A percentile compares a stretch with the other conserved stretches of the same genome.
These are phyloP conservation scores for Mareca penelope DNA, from an alignment of 2,797 vertebrate species.

Conservation along the genomic window DNA sequence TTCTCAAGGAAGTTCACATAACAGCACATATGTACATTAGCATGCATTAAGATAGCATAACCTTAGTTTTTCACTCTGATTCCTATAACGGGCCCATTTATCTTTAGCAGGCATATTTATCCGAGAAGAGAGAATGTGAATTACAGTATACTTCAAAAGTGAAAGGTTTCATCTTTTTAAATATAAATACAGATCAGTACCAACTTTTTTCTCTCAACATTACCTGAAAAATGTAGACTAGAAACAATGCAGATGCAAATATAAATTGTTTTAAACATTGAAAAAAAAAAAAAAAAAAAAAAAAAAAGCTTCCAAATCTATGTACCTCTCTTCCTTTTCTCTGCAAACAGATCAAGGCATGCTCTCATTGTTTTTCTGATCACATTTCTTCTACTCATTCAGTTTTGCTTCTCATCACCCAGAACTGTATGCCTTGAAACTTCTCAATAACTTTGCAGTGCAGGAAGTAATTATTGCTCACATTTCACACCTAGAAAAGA, in stretches of 20 bases:
- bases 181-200: background rate
- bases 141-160: background rate
- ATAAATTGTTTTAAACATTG: background rate
- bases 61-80: background rate
- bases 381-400: background rate
- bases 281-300: background rate
- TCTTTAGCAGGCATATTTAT: background rate
- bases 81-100: background rate
- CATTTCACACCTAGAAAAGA: background rate
- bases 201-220: background rate
- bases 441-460: background rate
- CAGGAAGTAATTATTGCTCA: background rate
- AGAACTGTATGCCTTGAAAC: fast-evolving
- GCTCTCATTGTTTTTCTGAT: background rate
- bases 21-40: background rate
- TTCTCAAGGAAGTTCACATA: background rate
- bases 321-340: background rate
- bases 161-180: background rate
- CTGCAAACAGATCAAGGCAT: background rate
- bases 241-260: background rate
- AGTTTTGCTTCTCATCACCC: background rate
- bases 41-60: background rate
- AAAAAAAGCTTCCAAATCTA: background rate
- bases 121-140: background rate
- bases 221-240: background rate